Percentiles rank a stretch among this genome's conserved stretches.
These are phyloP conservation scores for Dipodomys ordii DNA, from an alignment of 2,113 vertebrate genomes.

Conservation along the genomic window DNA sequence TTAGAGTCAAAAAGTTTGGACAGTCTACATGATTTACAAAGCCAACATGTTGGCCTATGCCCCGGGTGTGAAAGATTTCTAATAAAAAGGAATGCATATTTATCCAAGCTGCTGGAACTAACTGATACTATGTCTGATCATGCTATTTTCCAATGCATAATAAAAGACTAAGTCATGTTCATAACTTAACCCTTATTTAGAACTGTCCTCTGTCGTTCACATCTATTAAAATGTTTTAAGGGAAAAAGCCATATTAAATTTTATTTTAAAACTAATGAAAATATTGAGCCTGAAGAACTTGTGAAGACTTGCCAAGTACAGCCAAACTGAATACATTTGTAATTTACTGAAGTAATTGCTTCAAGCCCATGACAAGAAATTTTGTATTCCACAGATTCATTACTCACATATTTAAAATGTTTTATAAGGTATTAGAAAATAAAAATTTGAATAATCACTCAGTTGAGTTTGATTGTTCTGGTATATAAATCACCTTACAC, in stretches of 20 bases:
- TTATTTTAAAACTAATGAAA: conserved; percentile 75
- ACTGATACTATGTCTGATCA: conserved; percentile 66
- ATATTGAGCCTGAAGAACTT: conserved; percentile 23
- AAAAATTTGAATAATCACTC: conserved; percentile 73
- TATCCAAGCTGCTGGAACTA: conserved; percentile 54
- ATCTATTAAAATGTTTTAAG: conserved; percentile 42
- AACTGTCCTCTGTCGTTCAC: conserved; percentile 27
- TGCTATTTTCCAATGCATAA: conserved; percentile 28
- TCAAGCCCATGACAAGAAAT: conserved; percentile 77
- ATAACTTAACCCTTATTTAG: conserved; percentile 52
- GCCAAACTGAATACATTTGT: conserved; percentile 68
- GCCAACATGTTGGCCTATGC: conserved; percentile 31
- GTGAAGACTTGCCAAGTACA: conserved; percentile 56
- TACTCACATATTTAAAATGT: conserved; percentile 76
- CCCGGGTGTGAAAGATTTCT: conserved; percentile 67
- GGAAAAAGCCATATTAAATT: conserved; percentile 52
- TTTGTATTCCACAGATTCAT: conserved; percentile 80
- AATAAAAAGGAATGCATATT: conserved; percentile 70
- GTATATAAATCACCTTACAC: neutral
- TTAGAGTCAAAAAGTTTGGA: neutral
- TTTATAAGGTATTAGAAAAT: conserved; percentile 68
- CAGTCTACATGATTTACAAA: conserved; percentile 32
- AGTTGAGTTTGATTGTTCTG: conserved; percentile 76
- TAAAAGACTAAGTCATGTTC: conserved; percentile 59
- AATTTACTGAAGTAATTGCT: conserved; percentile 84